phyloP scores from a whole-genome alignment of 2,888 invertebrate genomes.

The Drosophila gaucha region DNA sequence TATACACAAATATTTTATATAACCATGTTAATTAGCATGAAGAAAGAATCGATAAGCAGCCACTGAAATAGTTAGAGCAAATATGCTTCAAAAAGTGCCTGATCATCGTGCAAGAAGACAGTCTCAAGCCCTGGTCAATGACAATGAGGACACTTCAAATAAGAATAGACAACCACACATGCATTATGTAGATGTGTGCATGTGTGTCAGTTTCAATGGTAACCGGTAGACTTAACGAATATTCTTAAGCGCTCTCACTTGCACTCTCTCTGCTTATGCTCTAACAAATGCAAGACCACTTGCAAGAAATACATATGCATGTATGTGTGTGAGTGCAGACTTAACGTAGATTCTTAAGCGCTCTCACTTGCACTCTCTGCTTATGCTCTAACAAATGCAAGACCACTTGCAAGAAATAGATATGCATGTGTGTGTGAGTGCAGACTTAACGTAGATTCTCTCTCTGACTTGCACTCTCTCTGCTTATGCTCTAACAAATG shows the following conservation, averaged over 20 bases:
- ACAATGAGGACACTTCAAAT: slow-evolving; percentile 17
- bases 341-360: slow-evolving; percentile 16
- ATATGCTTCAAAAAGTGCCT: background rate
- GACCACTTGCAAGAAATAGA: background rate
- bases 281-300: background rate
- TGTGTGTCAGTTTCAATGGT: slow-evolving; percentile 7
- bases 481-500: background rate
- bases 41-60: background rate
- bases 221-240: slow-evolving; percentile 28
- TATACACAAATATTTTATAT: background rate
- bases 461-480: background rate
- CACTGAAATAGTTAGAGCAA: background rate
- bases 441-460: slow-evolving; percentile 23
- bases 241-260: background rate
- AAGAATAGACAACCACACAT: slow-evolving; percentile 5
- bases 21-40: background rate
- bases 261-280: background rate
- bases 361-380: background rate
- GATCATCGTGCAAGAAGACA: slow-evolving; percentile 11
- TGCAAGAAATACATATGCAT: background rate
- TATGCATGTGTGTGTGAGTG: background rate
- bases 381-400: background rate
- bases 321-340: slow-evolving; percentile 3
- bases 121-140: slow-evolving; percentile 14
- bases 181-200: background rate